Conservation (phyloP, 2,113 vertebrate genomes). For the Ctenomys sociabilis region DNA sequence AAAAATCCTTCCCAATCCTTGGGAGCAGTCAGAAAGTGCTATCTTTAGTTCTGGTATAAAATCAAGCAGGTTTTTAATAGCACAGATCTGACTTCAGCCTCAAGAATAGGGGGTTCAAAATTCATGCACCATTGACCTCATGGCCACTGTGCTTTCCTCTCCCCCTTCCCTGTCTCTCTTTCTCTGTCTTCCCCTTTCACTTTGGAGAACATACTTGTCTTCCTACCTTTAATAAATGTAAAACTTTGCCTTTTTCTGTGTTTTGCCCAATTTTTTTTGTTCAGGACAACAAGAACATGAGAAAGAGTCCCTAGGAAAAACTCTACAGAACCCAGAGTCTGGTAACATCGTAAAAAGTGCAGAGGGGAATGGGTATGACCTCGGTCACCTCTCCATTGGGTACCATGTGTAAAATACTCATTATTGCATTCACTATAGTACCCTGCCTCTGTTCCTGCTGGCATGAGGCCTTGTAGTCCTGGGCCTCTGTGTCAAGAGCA, state of each 20-base stretch:
- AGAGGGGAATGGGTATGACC: not conserved
- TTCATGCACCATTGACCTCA: not conserved
- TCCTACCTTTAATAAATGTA: not conserved
- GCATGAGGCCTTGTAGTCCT: not conserved
- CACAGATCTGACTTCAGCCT: not conserved
- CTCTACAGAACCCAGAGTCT: not conserved
- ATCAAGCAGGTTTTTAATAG: not conserved
- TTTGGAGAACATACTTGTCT: not conserved
- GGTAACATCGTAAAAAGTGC: not conserved
- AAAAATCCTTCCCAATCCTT: not conserved
- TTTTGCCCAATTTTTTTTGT: not conserved
- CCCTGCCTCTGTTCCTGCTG: not conserved
- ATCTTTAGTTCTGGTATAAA: not conserved
- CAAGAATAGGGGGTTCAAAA: not conserved
- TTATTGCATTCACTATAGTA: not conserved
- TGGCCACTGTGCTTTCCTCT: not conserved
- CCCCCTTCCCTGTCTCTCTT: not conserved
- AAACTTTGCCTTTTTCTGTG: not conserved
- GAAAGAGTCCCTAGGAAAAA: not conserved
- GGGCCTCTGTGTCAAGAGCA: not conserved
- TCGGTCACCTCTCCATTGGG: not conserved
- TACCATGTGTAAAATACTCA: not conserved
- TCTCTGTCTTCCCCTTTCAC: not conserved
- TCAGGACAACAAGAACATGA: not conserved
- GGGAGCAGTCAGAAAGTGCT: not conserved